Conservation (phyloP, 2,888 invertebrate species). For the Limnephilus auricula region DNA sequence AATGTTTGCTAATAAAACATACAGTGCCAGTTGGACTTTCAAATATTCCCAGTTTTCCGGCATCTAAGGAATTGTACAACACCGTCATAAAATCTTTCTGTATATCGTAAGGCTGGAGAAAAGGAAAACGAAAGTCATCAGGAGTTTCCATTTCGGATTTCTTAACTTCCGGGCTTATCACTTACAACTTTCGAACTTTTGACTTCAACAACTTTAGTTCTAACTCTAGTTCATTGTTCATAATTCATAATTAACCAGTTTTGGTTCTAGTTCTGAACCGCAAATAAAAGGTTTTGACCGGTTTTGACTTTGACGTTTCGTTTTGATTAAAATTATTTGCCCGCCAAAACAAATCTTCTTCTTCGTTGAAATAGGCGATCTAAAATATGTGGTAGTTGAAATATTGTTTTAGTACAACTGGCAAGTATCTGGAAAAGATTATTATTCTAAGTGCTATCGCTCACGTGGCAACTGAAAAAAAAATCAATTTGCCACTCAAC, state of each 20-base stretch:
- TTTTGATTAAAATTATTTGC: background rate
- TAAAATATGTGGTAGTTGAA: background rate
- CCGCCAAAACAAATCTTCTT: slow-evolving; percentile 31
- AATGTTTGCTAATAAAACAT: slow-evolving; percentile 69
- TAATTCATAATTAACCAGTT: too few species aligned
- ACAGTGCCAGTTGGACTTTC: slow-evolving; percentile 98
- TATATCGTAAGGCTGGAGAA: slow-evolving; percentile 87
- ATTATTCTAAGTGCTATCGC: too few species aligned
- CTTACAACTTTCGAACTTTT: background rate
- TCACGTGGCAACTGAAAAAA: too few species aligned
- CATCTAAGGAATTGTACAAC: slow-evolving; percentile 87
- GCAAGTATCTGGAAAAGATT: background rate
- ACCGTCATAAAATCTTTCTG: slow-evolving; percentile 93
- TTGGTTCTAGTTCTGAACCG: too few species aligned
- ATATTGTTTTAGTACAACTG: background rate
- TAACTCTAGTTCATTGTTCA: too few species aligned
- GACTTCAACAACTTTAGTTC: background rate
- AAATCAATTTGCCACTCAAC: too few species aligned
- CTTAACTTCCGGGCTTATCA: background rate
- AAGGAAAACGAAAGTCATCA: slow-evolving; percentile 89
- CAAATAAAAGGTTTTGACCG: too few species aligned
- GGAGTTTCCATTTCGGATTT: slow-evolving; percentile 51
- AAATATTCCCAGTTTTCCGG: slow-evolving; percentile 92
- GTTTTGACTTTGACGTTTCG: background rate
- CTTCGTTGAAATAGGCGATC: background rate